These are phyloP conservation scores for Astreopora myriophthalma DNA, from an alignment of 64 coral and sea anemone genomes.

Conservation along the genomic window DNA sequence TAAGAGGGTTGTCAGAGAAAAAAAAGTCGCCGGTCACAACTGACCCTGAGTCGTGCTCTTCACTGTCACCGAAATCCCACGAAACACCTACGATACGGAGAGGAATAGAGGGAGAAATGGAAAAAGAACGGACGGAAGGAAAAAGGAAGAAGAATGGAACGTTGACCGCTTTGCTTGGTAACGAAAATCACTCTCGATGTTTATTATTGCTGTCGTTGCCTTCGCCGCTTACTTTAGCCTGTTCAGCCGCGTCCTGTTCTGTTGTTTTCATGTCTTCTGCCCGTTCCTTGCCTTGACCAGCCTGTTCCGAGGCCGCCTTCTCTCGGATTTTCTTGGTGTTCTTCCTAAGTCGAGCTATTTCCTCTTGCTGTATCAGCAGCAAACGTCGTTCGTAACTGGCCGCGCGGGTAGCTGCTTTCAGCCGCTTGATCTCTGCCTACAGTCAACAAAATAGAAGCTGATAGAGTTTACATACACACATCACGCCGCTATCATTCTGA, in stretches of 20 bases:
- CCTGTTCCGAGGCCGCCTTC: constrained; percentile 52
- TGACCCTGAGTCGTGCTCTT: too few species aligned
- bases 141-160: too few species aligned
- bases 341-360: constrained; percentile 79
- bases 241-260: background rate
- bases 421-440: constrained; percentile 97
- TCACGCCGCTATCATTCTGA: too few species aligned
- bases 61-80: too few species aligned
- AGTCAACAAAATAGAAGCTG: background rate
- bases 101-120: too few species aligned
- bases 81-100: too few species aligned
- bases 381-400: constrained; percentile 90
- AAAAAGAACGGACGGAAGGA: too few species aligned
- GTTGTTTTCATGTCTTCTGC: background rate
- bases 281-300: background rate
- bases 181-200: too few species aligned
- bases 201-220: background rate
- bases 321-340: constrained; percentile 88
- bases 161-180: too few species aligned
- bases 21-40: too few species aligned
- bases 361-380: constrained; percentile 89
- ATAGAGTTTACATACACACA: too few species aligned
- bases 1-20: too few species aligned
- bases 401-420: constrained; percentile 90
- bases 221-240: background rate